These are phyloP conservation scores for Carabus problematicus DNA, from an alignment of 2,888 invertebrate genomes.

Conservation along the genomic window DNA sequence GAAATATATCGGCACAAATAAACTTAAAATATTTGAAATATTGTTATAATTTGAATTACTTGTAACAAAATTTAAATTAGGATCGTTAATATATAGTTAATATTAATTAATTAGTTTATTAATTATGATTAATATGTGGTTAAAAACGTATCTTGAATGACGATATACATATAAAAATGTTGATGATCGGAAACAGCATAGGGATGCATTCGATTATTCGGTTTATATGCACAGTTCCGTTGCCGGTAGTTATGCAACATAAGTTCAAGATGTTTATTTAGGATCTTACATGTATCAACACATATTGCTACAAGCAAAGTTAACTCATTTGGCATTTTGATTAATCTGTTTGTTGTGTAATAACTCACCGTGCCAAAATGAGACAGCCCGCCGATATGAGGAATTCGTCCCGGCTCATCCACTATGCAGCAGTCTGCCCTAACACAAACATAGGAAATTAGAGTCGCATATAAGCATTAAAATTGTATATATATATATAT, in stretches of 20 bases:
- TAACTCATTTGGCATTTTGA: constrained; percentile 25
- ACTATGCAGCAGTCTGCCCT: constrained; percentile 73
- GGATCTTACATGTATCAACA: constrained; percentile 19
- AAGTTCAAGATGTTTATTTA: constrained; percentile 22
- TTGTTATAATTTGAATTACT: no score
- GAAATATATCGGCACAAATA: no score
- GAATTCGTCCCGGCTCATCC: constrained; percentile 67
- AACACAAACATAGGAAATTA: constrained; percentile 50
- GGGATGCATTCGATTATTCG: no score
- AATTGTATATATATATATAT: no score
- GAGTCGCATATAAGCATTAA: constrained; percentile 7
- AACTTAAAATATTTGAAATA: no score
- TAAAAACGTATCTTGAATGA: constrained; percentile 1
- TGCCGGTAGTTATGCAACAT: neutral
- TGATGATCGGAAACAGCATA: neutral
- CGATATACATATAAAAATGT: neutral
- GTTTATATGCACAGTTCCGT: neutral
- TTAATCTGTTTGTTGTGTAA: constrained; percentile 29
- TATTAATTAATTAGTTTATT: no score
- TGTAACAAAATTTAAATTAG: no score
- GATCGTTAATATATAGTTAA: no score
- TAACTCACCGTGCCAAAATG: constrained; percentile 68
- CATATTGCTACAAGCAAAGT: neutral
- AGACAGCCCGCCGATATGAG: constrained; percentile 68
- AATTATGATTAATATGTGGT: no score